Evolutionary conservation across 2,113 vertebrate genomes (phyloP), one percentile per base, ranked within the genome.

Genomic region (Platysteira castanea): DNA sequence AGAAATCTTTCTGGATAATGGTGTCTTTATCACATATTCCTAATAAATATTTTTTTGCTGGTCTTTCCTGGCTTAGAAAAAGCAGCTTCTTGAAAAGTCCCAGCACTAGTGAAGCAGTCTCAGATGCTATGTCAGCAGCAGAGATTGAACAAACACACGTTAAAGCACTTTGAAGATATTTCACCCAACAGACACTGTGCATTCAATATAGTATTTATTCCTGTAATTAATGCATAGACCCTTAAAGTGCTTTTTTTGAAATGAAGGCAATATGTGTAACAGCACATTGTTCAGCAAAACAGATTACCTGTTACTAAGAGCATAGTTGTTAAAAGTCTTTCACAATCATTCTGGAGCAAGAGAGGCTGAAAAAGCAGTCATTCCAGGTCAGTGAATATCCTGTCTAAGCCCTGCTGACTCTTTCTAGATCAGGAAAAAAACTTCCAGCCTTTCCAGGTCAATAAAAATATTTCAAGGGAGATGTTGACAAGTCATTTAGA

Each of bases 301-400:
- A 77, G 15, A 90, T 41, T 92, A 39, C 18, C 41, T 89, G 23
- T 26, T 91, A 84, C 50, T 33, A 82, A 93, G n/a, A 65, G n/a
- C 33, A 44, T 80, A 89, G 52, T n/a, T 60, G 44, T 53, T 84
- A 73, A 13, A 85, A 70, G 42, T 52, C 42, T 94, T 93, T 85
- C 60, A 57, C 56, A 94, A 77, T 90, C 30, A 81, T 89, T 93
- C 23, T 33, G 11, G 83, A 74, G 46, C 5, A 77, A 56, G 31
- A 27, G 90, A 93, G 56, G 42, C 71, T 93, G 67, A 95, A 97
- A 79, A 82, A 85, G n/a, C 61, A 88, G 46, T 75, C 12, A 91
- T 97, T 96, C 54, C 46, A 95, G 47, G 47, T 93, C 52, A 89
- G 22, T 75, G 59, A 84, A 16, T 90, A 78, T 89, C 50, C 84